Conservation (phyloP, 2,797 vertebrate genomes). For the Sarcophilus harrisii region DNA sequence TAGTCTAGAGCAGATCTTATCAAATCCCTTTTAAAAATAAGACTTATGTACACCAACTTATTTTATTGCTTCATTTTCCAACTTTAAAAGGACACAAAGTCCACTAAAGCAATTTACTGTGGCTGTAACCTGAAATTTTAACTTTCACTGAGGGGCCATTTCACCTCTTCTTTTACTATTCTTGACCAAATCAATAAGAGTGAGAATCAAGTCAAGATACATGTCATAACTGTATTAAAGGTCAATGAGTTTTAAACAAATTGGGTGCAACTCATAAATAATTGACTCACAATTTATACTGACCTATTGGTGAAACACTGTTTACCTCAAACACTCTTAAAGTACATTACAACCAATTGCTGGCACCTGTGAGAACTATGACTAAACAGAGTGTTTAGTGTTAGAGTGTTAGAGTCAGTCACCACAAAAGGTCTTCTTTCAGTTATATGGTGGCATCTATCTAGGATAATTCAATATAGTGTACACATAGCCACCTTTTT, state of each 20-base stretch:
- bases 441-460: constrained; percentile 23
- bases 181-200: constrained; percentile 79
- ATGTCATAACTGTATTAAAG: constrained; percentile 82
- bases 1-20: constrained; percentile 80
- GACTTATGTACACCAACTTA: constrained; percentile 76
- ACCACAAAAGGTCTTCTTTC: constrained; percentile 64
- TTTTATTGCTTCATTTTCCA: constrained; percentile 81
- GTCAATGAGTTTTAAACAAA: constrained; percentile 83
- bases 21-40: constrained; percentile 80
- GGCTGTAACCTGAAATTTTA: constrained; percentile 82
- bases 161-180: constrained; percentile 84
- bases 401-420: constrained; percentile 60
- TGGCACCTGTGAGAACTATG: constrained; percentile 61
- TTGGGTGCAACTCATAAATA: constrained; percentile 82
- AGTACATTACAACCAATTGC: constrained; percentile 52
- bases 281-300: constrained; percentile 79
- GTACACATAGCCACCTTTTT: constrained; percentile 16
- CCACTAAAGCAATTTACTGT: constrained; percentile 78
- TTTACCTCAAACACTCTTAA: constrained; percentile 70
- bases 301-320: constrained; percentile 59
- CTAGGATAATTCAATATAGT: constrained; percentile 33
- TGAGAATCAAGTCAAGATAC: constrained; percentile 81
- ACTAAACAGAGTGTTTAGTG: constrained; percentile 55
- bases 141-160: constrained; percentile 82
- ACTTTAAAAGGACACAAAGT: constrained; percentile 77